Conservation (phyloP, 2,113 vertebrate species). For the Apteryx mantelli region DNA sequence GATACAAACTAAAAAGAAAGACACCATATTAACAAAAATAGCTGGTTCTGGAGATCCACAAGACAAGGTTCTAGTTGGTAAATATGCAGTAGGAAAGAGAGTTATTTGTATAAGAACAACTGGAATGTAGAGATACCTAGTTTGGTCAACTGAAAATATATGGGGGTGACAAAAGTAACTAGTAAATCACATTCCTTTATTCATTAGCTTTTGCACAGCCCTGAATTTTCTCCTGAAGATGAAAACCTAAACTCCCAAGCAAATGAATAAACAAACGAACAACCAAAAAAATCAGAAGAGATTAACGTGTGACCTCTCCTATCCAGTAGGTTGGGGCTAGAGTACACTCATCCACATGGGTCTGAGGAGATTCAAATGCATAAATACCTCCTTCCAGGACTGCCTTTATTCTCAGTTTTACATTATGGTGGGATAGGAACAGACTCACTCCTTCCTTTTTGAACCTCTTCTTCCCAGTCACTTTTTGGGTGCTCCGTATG, state of each 20-base stretch:
- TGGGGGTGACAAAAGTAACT: not conserved
- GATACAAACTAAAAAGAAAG: not conserved
- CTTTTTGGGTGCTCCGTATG: no score
- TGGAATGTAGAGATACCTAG: not conserved
- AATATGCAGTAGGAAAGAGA: not conserved
- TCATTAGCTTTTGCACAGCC: not conserved
- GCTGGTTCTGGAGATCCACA: not conserved
- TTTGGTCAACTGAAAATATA: not conserved
- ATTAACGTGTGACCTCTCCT: not conserved
- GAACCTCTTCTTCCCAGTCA: not conserved
- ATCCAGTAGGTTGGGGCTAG: not conserved
- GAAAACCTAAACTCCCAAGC: not conserved
- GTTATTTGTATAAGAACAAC: not conserved
- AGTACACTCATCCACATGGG: fast-evolving
- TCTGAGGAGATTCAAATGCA: not conserved
- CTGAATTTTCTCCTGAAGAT: not conserved
- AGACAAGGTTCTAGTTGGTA: not conserved
- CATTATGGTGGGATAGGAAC: not conserved
- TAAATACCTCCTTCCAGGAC: not conserved
- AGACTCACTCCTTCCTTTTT: not conserved
- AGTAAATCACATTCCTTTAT: not conserved
- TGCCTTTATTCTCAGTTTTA: not conserved
- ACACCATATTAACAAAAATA: not conserved
- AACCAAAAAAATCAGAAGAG: not conserved
- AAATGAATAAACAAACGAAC: not conserved